A percentile compares a stretch with the other conserved stretches of the same genome.
These are phyloP conservation scores for Acarapis woodi DNA, from an alignment of 1,140 invertebrate species.

Conservation along the genomic window DNA sequence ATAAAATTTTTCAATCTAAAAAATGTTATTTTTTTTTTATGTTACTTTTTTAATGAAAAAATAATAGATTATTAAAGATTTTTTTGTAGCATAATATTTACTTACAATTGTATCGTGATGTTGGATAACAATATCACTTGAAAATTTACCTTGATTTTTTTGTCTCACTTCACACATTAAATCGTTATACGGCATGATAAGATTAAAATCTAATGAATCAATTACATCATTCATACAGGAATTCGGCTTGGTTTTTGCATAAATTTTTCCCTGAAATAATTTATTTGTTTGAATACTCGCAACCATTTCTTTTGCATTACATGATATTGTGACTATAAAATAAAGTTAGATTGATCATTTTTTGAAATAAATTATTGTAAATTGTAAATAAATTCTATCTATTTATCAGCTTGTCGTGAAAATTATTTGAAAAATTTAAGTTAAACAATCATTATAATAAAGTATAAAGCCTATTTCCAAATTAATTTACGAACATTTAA, in stretches of 20 bases:
- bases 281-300: conserved; percentile 64
- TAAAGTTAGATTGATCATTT: no score
- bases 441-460: no score
- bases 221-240: conserved; percentile 44
- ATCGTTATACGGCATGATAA: conserved; percentile 11
- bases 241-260: conserved; percentile 65
- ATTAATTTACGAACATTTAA: no score
- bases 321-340: conserved; percentile 17
- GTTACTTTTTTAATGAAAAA: no score
- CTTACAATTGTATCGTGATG: conserved; percentile 83
- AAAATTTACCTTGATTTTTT: conserved; percentile 24
- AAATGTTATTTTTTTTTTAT: no score
- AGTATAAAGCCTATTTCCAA: no score
- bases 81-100: conserved; percentile 58
- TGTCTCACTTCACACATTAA: conserved; percentile 10
- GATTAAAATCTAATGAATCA: conserved; percentile 10
- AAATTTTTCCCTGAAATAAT: conserved; percentile 69
- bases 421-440: no score
- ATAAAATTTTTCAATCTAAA: no score
- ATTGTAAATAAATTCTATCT: no score
- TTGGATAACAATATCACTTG: conserved; percentile 68
- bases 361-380: no score
- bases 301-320: conserved; percentile 56
- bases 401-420: no score
- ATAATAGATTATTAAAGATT: conserved; percentile 68